Conservation (phyloP, 1,140 invertebrate species). For the Bicyclus anynana region DNA sequence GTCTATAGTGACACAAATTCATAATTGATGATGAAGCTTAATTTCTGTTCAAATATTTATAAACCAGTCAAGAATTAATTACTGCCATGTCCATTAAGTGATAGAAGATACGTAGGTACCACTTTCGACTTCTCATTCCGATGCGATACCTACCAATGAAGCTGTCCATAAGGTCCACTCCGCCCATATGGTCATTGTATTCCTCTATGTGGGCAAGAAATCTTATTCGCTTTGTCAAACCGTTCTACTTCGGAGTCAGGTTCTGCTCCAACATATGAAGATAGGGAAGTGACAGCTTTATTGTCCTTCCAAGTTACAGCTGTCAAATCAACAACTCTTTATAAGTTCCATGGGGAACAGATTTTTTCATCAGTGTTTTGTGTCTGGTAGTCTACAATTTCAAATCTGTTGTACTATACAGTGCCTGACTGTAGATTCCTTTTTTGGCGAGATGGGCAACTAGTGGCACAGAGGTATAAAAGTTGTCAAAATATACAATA, state of each 20-base stretch:
- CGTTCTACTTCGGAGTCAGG: slow-evolving; percentile 36
- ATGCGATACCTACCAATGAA: slow-evolving; percentile 62
- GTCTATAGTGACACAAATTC: slow-evolving; percentile 38
- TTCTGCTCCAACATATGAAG: slow-evolving; percentile 51
- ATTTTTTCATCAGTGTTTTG: slow-evolving; percentile 40
- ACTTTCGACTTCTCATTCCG: slow-evolving; percentile 57
- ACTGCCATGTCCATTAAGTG: slow-evolving; percentile 63
- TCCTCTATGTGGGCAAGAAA: slow-evolving; percentile 58
- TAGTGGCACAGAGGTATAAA: slow-evolving; percentile 42
- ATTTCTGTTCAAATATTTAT: slow-evolving; percentile 38
- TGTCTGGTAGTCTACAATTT: slow-evolving; percentile 37
- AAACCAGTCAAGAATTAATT: slow-evolving; percentile 40
- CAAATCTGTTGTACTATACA: slow-evolving; percentile 32
- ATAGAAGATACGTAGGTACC: slow-evolving; percentile 63
- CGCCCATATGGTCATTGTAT: slow-evolving; percentile 62
- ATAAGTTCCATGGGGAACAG: slow-evolving; percentile 38
- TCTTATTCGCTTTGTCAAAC: slow-evolving; percentile 51
- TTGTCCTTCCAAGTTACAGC: slow-evolving; percentile 52
- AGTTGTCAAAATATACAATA: slow-evolving; percentile 38
- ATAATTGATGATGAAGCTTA: slow-evolving; percentile 33
- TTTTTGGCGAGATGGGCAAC: slow-evolving; percentile 36
- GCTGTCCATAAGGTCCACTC: slow-evolving; percentile 61
- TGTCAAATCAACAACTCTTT: slow-evolving; percentile 43
- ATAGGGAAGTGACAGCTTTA: slow-evolving; percentile 58
- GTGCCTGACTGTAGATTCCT: slow-evolving; percentile 39